Base-by-base conservation (phyloP, 2,797 vertebrate species). In the Aulostomus chinensis region DNA sequence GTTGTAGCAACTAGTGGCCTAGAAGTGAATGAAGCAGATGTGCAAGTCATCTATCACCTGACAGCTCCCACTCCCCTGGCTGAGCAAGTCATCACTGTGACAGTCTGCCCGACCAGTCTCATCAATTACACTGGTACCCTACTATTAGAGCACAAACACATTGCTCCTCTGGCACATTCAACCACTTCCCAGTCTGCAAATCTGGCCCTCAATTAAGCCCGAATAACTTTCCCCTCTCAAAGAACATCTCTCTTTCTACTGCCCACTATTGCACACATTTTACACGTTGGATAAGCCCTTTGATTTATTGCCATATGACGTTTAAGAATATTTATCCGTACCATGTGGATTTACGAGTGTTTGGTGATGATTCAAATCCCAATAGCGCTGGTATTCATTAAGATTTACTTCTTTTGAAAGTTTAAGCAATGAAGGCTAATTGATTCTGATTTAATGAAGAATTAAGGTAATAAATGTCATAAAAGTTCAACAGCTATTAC, bases 1-100 rank as follows among this genome's bases (percentile, higher is more conserved):
- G 93, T 93, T 92, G 90, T 94, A 94, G 94, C 92, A 93, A 98
- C 94, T 76, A 60, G 89, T 81, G 83, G 91, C 90, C 78, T 85
- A 80, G 85, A 87, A 88, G 88, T 94, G 91, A 93, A 92, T 93
- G 92, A 93, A 93, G 86, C 92, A 93, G 88, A 93, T 93, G 92
- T 90, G 91, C 87, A 55, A 87, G 86, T 83, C 89, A 89, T 94
- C 92, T 87, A 92, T 94, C 92, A 92, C 85, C 79, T 76, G 39
- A 87, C 86, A 90, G 82, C 86, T 90, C 81, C 88, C 86, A 81
- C 89, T 85, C 87, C 91, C 86, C 81, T 86, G 79, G 86, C 88
- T 91, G 86, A 93, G 92, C 92, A 94, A 94, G 91, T 89, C 90
- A 91, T 94, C 91, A 92, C 86, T 68, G 86, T 90, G 91, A 92